Base-by-base conservation (phyloP, 2,888 invertebrate species). In the Habroteleia sp. region DNA sequence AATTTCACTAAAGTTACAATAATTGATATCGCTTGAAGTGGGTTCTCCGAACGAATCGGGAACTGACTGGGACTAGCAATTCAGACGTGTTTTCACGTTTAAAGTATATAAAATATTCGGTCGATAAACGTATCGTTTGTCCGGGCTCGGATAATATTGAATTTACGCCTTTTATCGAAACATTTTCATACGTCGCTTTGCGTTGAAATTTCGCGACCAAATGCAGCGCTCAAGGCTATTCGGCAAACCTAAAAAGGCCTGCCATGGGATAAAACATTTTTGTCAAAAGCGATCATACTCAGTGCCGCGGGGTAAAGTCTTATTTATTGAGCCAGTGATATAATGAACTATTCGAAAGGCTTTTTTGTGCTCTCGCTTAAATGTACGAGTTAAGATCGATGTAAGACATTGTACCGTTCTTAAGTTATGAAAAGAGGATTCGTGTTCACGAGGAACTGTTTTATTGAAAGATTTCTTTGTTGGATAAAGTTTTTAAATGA, bases 141-240 rank as follows among this genome's bases (percentile, higher is more conserved):
- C 27, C 17, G 14, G 39, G n/a, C 58, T 46, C 35, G 58, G 50
- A 35, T 58, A 33, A 65, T 58, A 65, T 65, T 54, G 50, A 50
- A 65, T 73, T 73, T 65, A 58, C 65, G 41, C 66, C 65, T 73
- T 73, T 73, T 73, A 73, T 73, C 73, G 73, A 31, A 56, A 58
- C 50, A 58, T 58, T 65, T 58, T 56, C 65, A 58, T 54, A 54
- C 62, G 62, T 60, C 69, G 68, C 48, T 68, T 33, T 33, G 52
- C 60, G 42, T 46, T 48, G 58, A 56, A 50, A 58, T 48, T 63
- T 68, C 31, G 48, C 42, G 54, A 44, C 46, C 73, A 58, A 65
- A 54, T 25, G 31, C 29, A 54, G 33, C 27, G 58, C 58, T 58
- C 50, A 58, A 56, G 63, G 65, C 63, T 71, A 52, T 65, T 50